phyloP scores from a whole-genome alignment of 2,113 vertebrate genomes.

The Leucosticte australis region DNA sequence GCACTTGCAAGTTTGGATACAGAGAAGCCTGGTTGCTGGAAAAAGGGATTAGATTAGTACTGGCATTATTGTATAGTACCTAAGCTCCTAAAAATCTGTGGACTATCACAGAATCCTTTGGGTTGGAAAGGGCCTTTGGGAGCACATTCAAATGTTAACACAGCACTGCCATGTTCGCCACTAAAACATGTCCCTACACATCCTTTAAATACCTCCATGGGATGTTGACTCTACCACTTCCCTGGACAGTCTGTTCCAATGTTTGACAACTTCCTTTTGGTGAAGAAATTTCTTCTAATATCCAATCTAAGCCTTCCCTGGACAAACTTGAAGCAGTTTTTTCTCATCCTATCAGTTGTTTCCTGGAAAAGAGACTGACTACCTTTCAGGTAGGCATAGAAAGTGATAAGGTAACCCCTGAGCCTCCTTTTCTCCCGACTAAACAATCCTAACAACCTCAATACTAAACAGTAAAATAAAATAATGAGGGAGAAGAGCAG shows the following conservation, averaged over 20 bases:
- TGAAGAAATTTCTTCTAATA: not conserved
- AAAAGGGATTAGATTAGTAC: not conserved
- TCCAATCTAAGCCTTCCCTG: not conserved
- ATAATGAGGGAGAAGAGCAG: not conserved
- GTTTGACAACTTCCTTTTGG: not conserved
- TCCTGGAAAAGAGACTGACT: not conserved
- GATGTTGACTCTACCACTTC: not conserved
- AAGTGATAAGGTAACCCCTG: not conserved
- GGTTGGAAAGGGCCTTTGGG: not conserved
- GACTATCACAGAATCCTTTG: not conserved
- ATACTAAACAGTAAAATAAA: not conserved
- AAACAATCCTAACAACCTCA: not conserved
- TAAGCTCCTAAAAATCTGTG: not conserved
- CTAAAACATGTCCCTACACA: not conserved
- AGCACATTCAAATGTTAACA: not conserved
- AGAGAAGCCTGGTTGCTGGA: not conserved
- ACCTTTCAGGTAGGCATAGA: not conserved
- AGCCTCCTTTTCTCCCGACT: not conserved
- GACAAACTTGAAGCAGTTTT: not conserved
- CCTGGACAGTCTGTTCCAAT: not conserved
- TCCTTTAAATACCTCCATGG: not conserved
- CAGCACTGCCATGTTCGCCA: not conserved
- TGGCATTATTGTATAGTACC: not conserved
- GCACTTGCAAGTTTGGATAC: not conserved
- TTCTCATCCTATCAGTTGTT: not conserved